Evolutionary conservation across 2,888 invertebrate genomes (phyloP).

Genomic region (Dicranocentrus wangi): DNA sequence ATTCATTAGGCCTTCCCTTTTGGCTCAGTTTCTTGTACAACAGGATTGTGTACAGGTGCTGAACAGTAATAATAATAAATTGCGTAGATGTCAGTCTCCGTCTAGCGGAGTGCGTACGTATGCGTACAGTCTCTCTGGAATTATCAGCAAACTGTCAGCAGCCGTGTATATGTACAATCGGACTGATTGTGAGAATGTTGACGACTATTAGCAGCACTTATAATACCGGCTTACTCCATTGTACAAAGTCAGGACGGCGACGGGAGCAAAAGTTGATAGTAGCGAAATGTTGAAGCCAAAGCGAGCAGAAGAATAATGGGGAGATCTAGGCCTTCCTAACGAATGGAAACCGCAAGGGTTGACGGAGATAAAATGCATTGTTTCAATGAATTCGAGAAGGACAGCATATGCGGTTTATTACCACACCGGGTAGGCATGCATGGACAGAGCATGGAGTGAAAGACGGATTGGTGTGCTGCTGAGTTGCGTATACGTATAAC

Average conservation of each 20-base stretch:
- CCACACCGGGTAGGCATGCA: too few relatives aligned
- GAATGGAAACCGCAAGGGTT: not conserved
- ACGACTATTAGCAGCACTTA: not conserved
- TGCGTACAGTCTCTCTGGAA: not conserved
- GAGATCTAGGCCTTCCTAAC: not conserved
- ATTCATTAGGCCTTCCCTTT: too few relatives aligned
- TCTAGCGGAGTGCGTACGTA: not conserved
- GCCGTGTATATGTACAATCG: not conserved
- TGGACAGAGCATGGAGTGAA: not conserved
- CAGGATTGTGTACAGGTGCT: constrained; percentile 11
- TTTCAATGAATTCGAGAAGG: not conserved
- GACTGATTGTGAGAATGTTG: not conserved
- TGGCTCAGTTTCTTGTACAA: too few relatives aligned
- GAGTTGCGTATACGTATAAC: too few relatives aligned
- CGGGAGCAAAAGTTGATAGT: not conserved
- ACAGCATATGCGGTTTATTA: too few relatives aligned
- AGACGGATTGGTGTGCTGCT: too few relatives aligned
- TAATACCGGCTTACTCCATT: not conserved
- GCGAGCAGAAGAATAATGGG: not conserved
- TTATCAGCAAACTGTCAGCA: constrained; percentile 8
- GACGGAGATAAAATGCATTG: not conserved
- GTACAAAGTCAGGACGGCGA: not conserved
- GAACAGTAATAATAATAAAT: constrained; percentile 6
- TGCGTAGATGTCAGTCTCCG: not conserved
- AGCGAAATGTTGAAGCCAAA: not conserved